A percentile compares a stretch with the other conserved stretches of the same genome.
phyloP scores from a whole-genome alignment of 2,888 invertebrate genomes.

The Eurytoma adleriae region DNA sequence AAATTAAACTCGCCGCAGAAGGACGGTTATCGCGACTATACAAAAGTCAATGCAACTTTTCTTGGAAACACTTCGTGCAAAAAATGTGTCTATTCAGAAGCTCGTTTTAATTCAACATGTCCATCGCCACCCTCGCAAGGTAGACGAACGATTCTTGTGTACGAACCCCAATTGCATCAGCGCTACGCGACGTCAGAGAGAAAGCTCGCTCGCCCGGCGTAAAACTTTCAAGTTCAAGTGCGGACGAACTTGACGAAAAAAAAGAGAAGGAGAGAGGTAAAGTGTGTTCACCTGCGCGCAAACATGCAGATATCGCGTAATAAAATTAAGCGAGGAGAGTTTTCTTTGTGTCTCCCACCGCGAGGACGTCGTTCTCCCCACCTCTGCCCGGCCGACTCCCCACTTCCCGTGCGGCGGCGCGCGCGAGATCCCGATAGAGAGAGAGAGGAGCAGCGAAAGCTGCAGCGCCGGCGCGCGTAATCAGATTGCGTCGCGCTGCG shows the following conservation, averaged over 20 bases:
- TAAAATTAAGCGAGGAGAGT: slow-evolving; percentile 51
- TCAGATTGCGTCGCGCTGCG: slow-evolving; percentile 68
- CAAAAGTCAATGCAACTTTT: background rate
- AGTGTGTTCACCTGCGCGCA: slow-evolving; percentile 31
- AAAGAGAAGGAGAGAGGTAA: background rate
- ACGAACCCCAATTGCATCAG: background rate
- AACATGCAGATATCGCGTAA: slow-evolving; percentile 43
- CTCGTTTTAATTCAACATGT: background rate
- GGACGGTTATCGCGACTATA: no score
- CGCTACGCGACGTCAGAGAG: background rate
- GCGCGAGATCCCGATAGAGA: slow-evolving; percentile 33
- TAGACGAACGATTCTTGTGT: background rate
- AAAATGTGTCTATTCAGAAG: background rate
- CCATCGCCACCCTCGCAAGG: background rate
- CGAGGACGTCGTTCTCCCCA: slow-evolving; percentile 3
- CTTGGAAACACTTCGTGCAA: background rate
- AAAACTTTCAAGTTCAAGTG: slow-evolving; percentile 40
- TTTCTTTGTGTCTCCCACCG: slow-evolving; percentile 43
- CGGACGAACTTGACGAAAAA: slow-evolving; percentile 20
- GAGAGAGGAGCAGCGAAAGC: slow-evolving; percentile 39
- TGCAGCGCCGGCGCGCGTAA: slow-evolving; percentile 56
- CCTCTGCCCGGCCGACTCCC: slow-evolving; percentile 49
- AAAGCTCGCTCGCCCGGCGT: background rate
- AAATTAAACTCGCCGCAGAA: background rate
- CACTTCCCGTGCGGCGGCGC: slow-evolving; percentile 14